Evolutionary conservation across 2,797 vertebrate species (phyloP), one percentile per base, ranked within the genome.

Genomic region (Oreonectes daqikongensis): DNA sequence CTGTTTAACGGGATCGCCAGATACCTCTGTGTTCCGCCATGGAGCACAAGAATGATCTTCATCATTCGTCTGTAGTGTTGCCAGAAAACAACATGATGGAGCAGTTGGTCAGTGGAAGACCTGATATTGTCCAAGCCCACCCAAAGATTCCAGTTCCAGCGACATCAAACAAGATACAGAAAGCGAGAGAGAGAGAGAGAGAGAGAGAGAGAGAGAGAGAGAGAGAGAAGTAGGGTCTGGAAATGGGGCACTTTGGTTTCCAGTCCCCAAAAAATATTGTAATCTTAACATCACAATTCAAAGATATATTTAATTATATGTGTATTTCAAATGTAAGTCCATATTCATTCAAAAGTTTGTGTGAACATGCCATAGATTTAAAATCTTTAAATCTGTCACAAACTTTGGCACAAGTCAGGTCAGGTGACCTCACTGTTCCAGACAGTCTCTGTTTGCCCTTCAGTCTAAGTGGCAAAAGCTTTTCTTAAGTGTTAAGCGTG

Each of bases 111-210:
- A 67, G 74, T 79, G 48, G 60, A 77, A 69, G 64, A 55, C 46
- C 55, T 64, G 12, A 50, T 63, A 55, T 42, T 28, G 69, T 67
- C 69, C 79, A 77, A 84, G 82, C 77, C 82, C 82, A 84, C 82
- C 66, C 77, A 84, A 73, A 70, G 65, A 35, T 60, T 70, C 30
- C 20, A 32, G 30, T 74, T 65, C 72, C 50, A 24, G 61, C 20
- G 46, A 83, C 73, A 68, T 53, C 46, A 75, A 65, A 75, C 44
- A 35, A 22, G 68, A n/a, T n/a, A n/a, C n/a, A 68, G 17, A 60
- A 24, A 67, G 24, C 24, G 52, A 70, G 38, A 55, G 73, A 68
- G 59, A 68, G 73, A 68, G 22, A 68, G 52, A 32, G 73, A 52
- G 63, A 69, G 42, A 22, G 68, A 68, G 17, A 60, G 42, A 67